Conservation (phyloP, 2,888 invertebrate genomes). For the Drosophila stalkeri region DNA sequence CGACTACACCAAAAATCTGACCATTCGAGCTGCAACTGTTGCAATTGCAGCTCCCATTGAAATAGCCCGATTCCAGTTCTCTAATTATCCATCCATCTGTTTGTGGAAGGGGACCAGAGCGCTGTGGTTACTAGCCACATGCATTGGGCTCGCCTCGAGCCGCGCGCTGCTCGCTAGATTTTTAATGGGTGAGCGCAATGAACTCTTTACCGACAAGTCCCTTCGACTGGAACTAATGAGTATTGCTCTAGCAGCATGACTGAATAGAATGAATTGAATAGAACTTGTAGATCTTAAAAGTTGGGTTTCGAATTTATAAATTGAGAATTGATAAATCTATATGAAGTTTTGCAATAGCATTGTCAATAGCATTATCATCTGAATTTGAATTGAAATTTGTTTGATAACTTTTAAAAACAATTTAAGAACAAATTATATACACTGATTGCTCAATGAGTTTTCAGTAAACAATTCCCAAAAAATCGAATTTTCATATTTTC, state of each 20-base stretch:
- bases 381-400: neutral
- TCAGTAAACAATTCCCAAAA: no score
- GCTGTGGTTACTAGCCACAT: slow-evolving; percentile 14
- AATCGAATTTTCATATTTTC: no score
- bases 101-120: slow-evolving; percentile 6
- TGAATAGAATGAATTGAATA: slow-evolving; percentile 27
- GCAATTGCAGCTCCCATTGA: slow-evolving; percentile 20
- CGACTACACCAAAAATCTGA: slow-evolving; percentile 31
- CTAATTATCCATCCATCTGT: slow-evolving; percentile 56
- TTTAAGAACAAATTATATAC: no score
- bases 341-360: neutral
- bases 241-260: slow-evolving; percentile 42
- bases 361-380: no score
- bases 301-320: neutral
- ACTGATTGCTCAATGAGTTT: no score
- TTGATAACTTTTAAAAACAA: no score
- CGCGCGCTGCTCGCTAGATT: slow-evolving; percentile 41
- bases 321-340: neutral
- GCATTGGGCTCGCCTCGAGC: slow-evolving; percentile 18
- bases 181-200: slow-evolving; percentile 45
- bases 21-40: slow-evolving; percentile 16
- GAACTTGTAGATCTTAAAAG: slow-evolving; percentile 14
- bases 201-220: slow-evolving; percentile 56
- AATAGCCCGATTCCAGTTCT: slow-evolving; percentile 23
- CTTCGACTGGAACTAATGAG: slow-evolving; percentile 73